phyloP scores from a whole-genome alignment of 2,113 vertebrate genomes.

The Ellobius talpinus region DNA sequence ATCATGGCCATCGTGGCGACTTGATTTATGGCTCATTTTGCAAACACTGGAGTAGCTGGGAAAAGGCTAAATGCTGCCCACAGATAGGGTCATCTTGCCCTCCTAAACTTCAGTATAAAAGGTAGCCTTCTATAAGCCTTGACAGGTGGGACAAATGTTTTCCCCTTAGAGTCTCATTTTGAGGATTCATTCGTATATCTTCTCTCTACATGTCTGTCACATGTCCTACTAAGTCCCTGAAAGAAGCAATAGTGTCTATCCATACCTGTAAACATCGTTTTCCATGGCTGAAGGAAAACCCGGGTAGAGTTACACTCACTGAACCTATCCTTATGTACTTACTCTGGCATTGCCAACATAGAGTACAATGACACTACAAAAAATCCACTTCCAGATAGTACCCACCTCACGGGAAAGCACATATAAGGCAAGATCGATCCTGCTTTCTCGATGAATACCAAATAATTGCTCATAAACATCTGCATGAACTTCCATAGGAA shows the following conservation, averaged over 20 bases:
- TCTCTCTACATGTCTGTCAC: neutral
- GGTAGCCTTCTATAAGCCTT: neutral
- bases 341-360: neutral
- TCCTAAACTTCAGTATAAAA: neutral
- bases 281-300: too few relatives aligned
- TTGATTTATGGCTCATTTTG: neutral
- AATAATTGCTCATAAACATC: neutral
- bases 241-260: neutral
- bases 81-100: neutral
- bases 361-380: neutral
- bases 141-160: neutral
- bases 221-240: neutral
- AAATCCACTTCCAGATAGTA: neutral
- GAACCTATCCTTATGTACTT: neutral
- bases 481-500: neutral
- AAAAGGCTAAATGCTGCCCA: neutral
- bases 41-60: neutral
- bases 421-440: neutral
- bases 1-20: neutral
- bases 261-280: neutral
- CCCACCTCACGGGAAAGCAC: neutral
- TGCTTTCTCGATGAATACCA: neutral
- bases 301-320: neutral
- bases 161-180: neutral
- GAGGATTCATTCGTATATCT: neutral